Percentiles rank a stretch among this genome's conserved stretches.
Evolutionary conservation across 2,113 vertebrate species (phyloP).

Genomic region (Paraplagusia blochii): DNA sequence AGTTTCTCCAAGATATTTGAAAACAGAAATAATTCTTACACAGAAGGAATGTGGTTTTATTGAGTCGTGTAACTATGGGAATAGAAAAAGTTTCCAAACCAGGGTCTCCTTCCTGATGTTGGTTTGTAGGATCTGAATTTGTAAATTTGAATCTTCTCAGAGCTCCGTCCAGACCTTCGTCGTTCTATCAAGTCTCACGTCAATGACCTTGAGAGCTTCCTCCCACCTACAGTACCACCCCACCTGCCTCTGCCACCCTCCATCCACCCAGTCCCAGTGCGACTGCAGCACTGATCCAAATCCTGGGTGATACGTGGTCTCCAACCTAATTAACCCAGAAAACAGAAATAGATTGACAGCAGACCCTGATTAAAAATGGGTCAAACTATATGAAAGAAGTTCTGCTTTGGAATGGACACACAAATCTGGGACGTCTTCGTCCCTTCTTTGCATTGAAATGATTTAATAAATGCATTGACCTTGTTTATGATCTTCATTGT

Average conservation of each 20-base stretch:
- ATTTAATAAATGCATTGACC: slow-evolving; percentile 64
- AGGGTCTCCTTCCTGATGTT: too few relatives aligned
- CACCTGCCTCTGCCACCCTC: slow-evolving; percentile 4
- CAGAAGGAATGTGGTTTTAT: too few relatives aligned
- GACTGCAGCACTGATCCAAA: slow-evolving; percentile 56
- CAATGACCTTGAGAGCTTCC: slow-evolving; percentile 29
- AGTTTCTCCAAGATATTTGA: too few relatives aligned
- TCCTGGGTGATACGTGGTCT: slow-evolving; percentile 67
- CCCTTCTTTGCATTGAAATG: slow-evolving; percentile 60
- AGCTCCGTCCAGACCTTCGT: not conserved
- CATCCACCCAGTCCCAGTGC: slow-evolving; percentile 27
- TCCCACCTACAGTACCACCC: slow-evolving; percentile 28
- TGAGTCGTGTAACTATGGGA: too few relatives aligned
- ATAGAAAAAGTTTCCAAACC: too few relatives aligned
- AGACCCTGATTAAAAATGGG: slow-evolving; percentile 73
- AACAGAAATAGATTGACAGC: slow-evolving; percentile 78
- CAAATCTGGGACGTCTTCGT: slow-evolving; percentile 72
- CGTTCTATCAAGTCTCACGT: slow-evolving; percentile 27
- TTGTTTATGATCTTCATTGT: slow-evolving; percentile 51
- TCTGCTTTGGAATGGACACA: slow-evolving; percentile 69
- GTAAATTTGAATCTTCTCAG: slow-evolving; percentile 2
- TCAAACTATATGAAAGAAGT: slow-evolving; percentile 61
- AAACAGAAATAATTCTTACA: too few relatives aligned
- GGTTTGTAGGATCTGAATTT: too few relatives aligned
- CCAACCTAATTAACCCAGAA: slow-evolving; percentile 82